phyloP scores from a whole-genome alignment of 2,888 invertebrate genomes.

The Tromatobia lineatoria region DNA sequence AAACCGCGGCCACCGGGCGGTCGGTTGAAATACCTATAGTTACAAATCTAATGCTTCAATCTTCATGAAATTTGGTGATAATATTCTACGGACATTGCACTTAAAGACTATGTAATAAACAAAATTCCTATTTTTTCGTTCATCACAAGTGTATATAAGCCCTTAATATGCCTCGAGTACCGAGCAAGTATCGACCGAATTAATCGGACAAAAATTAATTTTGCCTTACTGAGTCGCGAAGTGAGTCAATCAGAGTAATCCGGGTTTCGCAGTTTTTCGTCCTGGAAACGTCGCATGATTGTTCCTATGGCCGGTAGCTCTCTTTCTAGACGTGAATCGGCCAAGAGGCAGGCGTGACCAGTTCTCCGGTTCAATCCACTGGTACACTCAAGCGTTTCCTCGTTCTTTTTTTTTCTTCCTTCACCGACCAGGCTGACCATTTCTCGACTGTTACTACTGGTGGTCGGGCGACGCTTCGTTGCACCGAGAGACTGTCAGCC shows the following conservation, averaged over 20 bases:
- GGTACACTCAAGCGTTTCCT: background rate
- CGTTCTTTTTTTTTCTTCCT: constrained; percentile 32
- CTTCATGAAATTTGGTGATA: too few relatives aligned
- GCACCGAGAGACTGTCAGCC: constrained; percentile 3
- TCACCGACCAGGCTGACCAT: constrained; percentile 48
- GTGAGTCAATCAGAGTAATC: constrained; percentile 25
- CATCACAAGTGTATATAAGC: too few relatives aligned
- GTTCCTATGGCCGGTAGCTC: constrained; percentile 34
- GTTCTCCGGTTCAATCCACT: constrained; percentile 25
- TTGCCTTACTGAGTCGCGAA: too few relatives aligned
- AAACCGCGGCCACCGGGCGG: too few relatives aligned
- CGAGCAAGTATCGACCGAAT: too few relatives aligned
- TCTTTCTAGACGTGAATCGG: background rate
- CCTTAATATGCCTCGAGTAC: too few relatives aligned
- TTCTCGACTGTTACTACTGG: constrained; percentile 61
- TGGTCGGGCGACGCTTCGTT: constrained; percentile 5
- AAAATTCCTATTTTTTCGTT: too few relatives aligned
- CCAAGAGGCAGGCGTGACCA: constrained; percentile 41
- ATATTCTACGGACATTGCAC: too few relatives aligned
- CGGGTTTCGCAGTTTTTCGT: constrained; percentile 79
- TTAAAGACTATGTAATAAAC: too few relatives aligned
- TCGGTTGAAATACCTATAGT: too few relatives aligned
- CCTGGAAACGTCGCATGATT: constrained; percentile 79
- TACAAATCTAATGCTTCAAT: too few relatives aligned
- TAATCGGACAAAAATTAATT: too few relatives aligned